These are phyloP conservation scores for Dendrocincla tyrannina DNA, from an alignment of 2,797 vertebrate genomes.

Conservation along the genomic window DNA sequence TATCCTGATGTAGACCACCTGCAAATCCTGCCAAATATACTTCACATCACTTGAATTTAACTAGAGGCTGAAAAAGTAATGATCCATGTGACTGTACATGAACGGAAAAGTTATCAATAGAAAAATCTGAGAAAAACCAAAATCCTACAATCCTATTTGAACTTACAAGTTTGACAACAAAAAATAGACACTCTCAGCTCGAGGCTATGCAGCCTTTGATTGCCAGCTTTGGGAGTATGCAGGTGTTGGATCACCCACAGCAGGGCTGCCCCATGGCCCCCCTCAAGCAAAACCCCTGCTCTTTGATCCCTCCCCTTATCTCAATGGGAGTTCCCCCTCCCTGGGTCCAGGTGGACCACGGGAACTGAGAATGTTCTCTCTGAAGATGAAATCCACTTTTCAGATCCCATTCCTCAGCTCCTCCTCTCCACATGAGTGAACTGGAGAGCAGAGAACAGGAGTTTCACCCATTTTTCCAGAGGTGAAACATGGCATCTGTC, in stretches of 20 bases:
- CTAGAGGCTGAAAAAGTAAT: background rate
- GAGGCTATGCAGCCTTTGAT: constrained; percentile 9
- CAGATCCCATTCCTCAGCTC: background rate
- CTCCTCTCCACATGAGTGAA: rapidly evolving
- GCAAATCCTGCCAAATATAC: background rate
- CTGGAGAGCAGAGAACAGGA: background rate
- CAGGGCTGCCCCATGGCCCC: background rate
- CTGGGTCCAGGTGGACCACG: rapidly evolving
- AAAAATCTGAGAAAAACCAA: background rate
- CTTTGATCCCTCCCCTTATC: constrained; percentile 27
- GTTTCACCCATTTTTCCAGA: background rate
- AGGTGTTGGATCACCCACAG: constrained; percentile 10
- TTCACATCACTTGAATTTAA: background rate
- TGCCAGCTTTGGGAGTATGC: background rate
- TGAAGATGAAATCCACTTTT: background rate
- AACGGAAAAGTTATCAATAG: background rate
- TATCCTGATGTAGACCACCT: background rate
- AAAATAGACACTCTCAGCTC: background rate
- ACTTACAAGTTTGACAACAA: background rate
- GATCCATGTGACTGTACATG: background rate
- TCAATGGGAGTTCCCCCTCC: background rate
- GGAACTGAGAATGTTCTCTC: background rate
- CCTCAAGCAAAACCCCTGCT: background rate
- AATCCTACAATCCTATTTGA: background rate
- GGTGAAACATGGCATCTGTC: background rate